Evolutionary conservation across 2,888 invertebrate species (phyloP), one percentile per base, ranked within the genome.

Genomic region (Sialis fuliginosa): DNA sequence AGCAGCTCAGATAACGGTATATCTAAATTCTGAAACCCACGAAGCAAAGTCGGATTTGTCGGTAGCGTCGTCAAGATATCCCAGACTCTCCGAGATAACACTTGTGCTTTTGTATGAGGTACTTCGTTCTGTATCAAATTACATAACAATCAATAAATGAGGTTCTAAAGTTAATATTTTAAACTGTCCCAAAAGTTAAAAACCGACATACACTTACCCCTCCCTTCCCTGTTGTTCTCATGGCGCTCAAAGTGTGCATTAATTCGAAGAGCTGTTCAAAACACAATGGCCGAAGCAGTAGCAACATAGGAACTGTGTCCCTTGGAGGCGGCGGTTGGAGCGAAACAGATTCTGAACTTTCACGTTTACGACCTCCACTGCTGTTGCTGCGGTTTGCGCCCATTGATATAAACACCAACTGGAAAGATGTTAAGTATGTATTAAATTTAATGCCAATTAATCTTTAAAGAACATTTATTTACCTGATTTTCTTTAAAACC

Each of bases 401-500:
- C 60, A 91, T 75, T 0, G 91, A 92, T 47, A 92, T 89, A 64
- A 90, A 92, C 42, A 93, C 86, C 64, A 91, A 69, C 81, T 85
- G 63, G 6, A 54, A 56, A 50, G 33, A 44, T 34, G 50, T 34
- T 37, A 30, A 50, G 48, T n/a, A 39, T 42, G 48, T 30, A 12
- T n/a, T 35, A 44, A 42, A n/a, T 10, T n/a, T 34, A 46, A 51
- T 33, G 6, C 32, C 31, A 5, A 8, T 32, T 45, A 43, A 37
- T 45, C 49, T 12, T 43, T 33, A 48, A 6, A n/a, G 41, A 22
- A 50, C 39, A 31, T 6, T 34, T 34, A 35, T 41, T 49, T 55
- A 81, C 82, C 74, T 91, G 93, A 60, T 86, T 82, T 62, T 95
- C 93, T 62, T 93, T 95, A 60, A 93, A 90, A 22, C 91, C 90